phyloP scores from a whole-genome alignment of 2,888 invertebrate genomes.

The Onchidella celtica region DNA sequence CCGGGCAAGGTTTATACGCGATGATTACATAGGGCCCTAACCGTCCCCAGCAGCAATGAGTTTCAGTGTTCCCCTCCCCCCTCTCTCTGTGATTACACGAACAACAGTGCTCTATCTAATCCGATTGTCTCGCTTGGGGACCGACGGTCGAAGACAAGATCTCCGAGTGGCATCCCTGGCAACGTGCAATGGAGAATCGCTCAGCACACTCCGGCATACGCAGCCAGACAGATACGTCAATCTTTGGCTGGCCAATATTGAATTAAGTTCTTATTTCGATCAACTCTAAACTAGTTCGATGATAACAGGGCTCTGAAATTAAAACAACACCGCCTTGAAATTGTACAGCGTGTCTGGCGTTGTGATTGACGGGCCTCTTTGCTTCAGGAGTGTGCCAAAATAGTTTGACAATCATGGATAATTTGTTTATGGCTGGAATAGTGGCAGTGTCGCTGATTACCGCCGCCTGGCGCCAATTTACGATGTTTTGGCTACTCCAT shows the following conservation, averaged over 20 bases:
- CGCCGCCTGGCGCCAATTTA: slow-evolving; percentile 43
- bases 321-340: slow-evolving; percentile 36
- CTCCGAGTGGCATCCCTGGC: not conserved
- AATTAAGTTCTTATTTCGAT: slow-evolving; percentile 24
- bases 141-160: not conserved
- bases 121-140: slow-evolving; percentile 20
- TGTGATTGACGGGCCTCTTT: slow-evolving; percentile 16
- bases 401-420: slow-evolving; percentile 40
- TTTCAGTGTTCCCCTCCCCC: not conserved
- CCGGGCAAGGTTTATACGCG: not conserved
- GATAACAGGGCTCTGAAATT: slow-evolving; percentile 18
- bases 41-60: not conserved
- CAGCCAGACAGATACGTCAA: slow-evolving; percentile 15
- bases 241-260: slow-evolving; percentile 36
- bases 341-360: not conserved
- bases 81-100: slow-evolving; percentile 19
- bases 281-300: slow-evolving; percentile 15
- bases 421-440: slow-evolving; percentile 45
- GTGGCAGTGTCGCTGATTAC: slow-evolving; percentile 19
- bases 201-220: slow-evolving; percentile 10
- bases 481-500: slow-evolving; percentile 37
- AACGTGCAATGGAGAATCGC: slow-evolving; percentile 12
- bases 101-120: not conserved
- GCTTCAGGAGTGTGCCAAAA: slow-evolving; percentile 31
- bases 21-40: slow-evolving; percentile 2